Evolutionary conservation across 2,113 vertebrate genomes (phyloP), one percentile per base, ranked within the genome.

Genomic region (Lampris megalopsis): DNA sequence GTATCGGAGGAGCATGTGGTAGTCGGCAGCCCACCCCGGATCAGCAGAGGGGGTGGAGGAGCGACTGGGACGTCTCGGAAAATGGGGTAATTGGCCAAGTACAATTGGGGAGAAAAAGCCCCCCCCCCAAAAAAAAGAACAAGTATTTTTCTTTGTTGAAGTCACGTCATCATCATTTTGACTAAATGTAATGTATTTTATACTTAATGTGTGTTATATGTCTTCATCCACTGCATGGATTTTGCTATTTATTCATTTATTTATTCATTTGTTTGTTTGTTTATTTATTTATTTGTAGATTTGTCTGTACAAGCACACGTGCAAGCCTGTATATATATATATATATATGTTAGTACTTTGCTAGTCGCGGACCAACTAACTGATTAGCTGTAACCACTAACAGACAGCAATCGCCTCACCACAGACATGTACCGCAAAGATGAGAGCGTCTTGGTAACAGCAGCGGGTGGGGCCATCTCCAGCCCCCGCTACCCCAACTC

Each of bases 361-460:
- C 90, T 91, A 91, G 11, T 94, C 94, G 89, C 94, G 93, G 94
- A 93, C 91, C 84, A 93, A 95, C 92, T 96, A 94, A 97, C 95
- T 95, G 95, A 91, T 95, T 88, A 95, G 95, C 95, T 97, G 95
- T 96, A 95, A 95, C 92, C 95, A 94, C 95, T 97, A 96, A 97
- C 95, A 95, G 94, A 96, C 92, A 95, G 94, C 94, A 97, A 96
- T 97, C 96, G 86, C 95, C 96, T 97, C 95, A 85, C 84, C 76
- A 96, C 97, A 96, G 97, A 97, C 95, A 94, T 98, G 91, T 99
- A 98, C 95, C 94, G 94, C 83, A 97, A 94, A 87, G 97, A 97
- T 76, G 97, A 99, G 82, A 94, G 90, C 88, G 88, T 98, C 94
- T 89, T 89, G 1, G 95, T 99, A 86, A 95, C 93, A 40, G 88